Evolutionary conservation across 2,113 vertebrate genomes (phyloP).

Genomic region (Diadophis punctatus): DNA sequence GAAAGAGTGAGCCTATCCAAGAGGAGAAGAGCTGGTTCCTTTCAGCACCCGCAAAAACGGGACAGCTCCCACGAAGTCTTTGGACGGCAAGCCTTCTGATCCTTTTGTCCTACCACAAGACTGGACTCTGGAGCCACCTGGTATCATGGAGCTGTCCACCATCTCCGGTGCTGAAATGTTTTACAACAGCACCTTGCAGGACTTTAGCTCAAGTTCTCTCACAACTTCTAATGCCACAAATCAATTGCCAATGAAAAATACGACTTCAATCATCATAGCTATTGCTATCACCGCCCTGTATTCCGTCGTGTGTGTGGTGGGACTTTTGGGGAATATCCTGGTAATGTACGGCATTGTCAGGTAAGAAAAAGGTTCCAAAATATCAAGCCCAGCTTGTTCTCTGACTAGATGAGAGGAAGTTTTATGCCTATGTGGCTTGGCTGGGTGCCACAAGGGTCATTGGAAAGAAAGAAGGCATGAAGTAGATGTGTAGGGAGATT

Average conservation of each 20-base stretch:
- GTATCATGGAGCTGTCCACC: conserved; percentile 73
- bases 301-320: conserved; percentile 89
- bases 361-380: conserved; percentile 68
- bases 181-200: conserved; percentile 62
- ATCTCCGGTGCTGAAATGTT: conserved; percentile 49
- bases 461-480: too few relatives aligned
- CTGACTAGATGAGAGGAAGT: not conserved
- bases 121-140: not conserved
- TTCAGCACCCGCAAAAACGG: not conserved
- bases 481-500: not conserved
- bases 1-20: conserved; percentile 8
- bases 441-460: not conserved
- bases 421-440: not conserved
- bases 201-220: conserved; percentile 2
- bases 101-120: not conserved
- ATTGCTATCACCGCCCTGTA: conserved; percentile 90
- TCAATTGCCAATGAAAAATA: conserved; percentile 51
- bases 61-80: not conserved
- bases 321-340: conserved; percentile 89
- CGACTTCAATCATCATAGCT: conserved; percentile 77
- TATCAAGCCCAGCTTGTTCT: not conserved
- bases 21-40: not conserved
- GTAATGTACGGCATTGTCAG: conserved; percentile 95
- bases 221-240: conserved; percentile 60
- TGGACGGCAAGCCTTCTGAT: not conserved